Evolutionary conservation across 2,797 vertebrate species (phyloP).

Genomic region (Mormyrus proboscirostris): DNA sequence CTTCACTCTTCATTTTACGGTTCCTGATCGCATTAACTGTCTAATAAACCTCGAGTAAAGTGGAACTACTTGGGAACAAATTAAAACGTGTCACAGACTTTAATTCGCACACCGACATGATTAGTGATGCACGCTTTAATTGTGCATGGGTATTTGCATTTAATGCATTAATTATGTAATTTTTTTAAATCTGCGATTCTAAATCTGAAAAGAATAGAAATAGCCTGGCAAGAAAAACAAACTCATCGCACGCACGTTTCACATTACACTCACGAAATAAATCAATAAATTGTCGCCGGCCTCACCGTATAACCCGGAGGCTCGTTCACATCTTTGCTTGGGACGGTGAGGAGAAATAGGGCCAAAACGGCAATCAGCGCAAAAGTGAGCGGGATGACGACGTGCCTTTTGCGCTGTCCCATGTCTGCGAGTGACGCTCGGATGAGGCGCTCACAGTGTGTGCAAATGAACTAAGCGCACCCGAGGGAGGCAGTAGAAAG

Average conservation of each 20-base stretch:
- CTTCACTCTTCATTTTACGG: not conserved
- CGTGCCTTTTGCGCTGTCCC: constrained; percentile 46
- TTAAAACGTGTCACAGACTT: not conserved
- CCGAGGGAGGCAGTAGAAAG: not conserved
- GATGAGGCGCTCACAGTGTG: not conserved
- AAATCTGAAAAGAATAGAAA: not conserved
- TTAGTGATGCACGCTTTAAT: not conserved
- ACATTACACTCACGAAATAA: not conserved
- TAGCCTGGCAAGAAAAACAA: not conserved
- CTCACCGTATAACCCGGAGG: constrained; percentile 73
- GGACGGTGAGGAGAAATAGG: constrained; percentile 73
- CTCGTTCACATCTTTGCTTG: constrained; percentile 59
- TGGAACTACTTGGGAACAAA: not conserved
- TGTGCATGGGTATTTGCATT: not conserved
- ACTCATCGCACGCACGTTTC: not conserved
- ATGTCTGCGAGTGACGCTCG: constrained; percentile 36
- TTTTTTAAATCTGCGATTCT: not conserved
- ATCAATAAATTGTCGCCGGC: constrained; percentile 11
- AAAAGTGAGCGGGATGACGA: constrained; percentile 51
- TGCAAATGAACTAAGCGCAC: not conserved
- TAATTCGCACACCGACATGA: not conserved
- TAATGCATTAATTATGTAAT: not conserved
- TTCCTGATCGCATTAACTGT: not conserved
- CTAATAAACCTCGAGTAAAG: not conserved
- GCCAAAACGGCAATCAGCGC: constrained; percentile 62